Evolutionary conservation across 2,113 vertebrate species (phyloP).

Genomic region (Collichthys lucidus): DNA sequence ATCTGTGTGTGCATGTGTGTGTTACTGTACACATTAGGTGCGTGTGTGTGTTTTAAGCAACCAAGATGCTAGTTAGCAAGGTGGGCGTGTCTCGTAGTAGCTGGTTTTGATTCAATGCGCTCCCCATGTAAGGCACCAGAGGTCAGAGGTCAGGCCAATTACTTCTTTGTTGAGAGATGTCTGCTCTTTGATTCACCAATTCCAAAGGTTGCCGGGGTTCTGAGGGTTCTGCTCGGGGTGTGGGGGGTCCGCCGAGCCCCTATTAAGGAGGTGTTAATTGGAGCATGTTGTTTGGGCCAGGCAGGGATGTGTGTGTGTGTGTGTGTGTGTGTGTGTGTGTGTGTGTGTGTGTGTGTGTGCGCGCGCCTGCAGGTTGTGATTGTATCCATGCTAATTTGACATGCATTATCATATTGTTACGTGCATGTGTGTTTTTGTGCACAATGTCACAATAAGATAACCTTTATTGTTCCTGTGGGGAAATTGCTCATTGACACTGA

Average conservation of each 20-base stretch:
- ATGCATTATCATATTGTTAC: constrained; percentile 25
- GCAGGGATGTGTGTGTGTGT: constrained; percentile 24
- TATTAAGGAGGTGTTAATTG: constrained; percentile 96
- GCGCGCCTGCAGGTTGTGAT: background rate
- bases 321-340: constrained; percentile 14
- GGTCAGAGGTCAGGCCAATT: constrained; percentile 98
- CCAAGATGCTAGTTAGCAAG: constrained; percentile 92
- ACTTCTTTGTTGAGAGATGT: constrained; percentile 89
- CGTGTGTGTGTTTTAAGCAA: constrained; percentile 55
- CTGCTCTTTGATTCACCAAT: constrained; percentile 93
- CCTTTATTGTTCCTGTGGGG: background rate
- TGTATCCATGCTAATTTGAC: constrained; percentile 35
- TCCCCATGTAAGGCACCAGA: constrained; percentile 89
- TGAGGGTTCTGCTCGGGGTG: constrained; percentile 76
- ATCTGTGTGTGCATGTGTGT: constrained; percentile 57
- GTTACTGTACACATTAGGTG: constrained; percentile 51
- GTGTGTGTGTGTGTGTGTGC: constrained; percentile 17
- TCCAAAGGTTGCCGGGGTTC: constrained; percentile 87
- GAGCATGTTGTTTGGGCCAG: constrained; percentile 83
- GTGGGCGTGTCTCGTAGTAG: constrained; percentile 91
- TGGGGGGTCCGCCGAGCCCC: constrained; percentile 83
- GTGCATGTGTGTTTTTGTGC: background rate
- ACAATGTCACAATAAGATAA: background rate
- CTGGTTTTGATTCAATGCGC: constrained; percentile 84
- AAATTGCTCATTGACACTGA: constrained; percentile 2